Percentiles rank a stretch among this genome's conserved stretches.
phyloP scores from a whole-genome alignment of 2,113 vertebrate species.

The Macheiramphus alcinus region DNA sequence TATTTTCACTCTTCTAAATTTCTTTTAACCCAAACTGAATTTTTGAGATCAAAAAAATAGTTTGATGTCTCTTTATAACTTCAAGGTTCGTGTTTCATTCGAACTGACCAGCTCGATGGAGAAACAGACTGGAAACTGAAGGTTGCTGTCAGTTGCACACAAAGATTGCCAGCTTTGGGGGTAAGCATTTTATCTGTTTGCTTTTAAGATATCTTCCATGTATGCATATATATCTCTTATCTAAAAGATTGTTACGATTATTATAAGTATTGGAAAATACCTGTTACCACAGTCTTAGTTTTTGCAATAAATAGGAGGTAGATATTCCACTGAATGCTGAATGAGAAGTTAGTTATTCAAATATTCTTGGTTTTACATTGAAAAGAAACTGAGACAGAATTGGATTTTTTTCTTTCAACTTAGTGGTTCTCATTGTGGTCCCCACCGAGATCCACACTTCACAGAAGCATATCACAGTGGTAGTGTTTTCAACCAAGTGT shows the following conservation, averaged over 20 bases:
- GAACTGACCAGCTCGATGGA: slow-evolving; percentile 96
- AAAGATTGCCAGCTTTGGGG: slow-evolving; percentile 89
- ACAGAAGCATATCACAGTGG: not conserved
- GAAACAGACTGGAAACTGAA: slow-evolving; percentile 99
- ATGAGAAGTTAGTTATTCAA: not conserved
- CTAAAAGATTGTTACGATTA: not conserved
- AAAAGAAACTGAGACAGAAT: not conserved
- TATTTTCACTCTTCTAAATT: not conserved
- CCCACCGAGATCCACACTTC: not conserved
- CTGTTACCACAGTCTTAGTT: not conserved
- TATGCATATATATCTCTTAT: not conserved
- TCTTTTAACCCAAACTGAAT: not conserved
- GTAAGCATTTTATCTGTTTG: slow-evolving; percentile 64
- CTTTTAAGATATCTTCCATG: not conserved
- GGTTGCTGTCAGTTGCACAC: slow-evolving; percentile 91
- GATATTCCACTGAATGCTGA: not conserved
- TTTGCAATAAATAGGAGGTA: not conserved
- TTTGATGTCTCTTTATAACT: slow-evolving; percentile 11
- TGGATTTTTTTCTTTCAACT: not conserved
- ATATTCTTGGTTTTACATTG: not conserved
- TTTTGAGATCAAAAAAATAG: not conserved
- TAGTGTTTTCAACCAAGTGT: not conserved
- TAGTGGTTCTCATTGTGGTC: not conserved
- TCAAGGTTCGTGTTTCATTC: slow-evolving; percentile 92
- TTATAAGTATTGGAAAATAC: not conserved